Evolutionary conservation across 2,888 invertebrate species (phyloP).

Genomic region (Sinodicranocentrus sp.): DNA sequence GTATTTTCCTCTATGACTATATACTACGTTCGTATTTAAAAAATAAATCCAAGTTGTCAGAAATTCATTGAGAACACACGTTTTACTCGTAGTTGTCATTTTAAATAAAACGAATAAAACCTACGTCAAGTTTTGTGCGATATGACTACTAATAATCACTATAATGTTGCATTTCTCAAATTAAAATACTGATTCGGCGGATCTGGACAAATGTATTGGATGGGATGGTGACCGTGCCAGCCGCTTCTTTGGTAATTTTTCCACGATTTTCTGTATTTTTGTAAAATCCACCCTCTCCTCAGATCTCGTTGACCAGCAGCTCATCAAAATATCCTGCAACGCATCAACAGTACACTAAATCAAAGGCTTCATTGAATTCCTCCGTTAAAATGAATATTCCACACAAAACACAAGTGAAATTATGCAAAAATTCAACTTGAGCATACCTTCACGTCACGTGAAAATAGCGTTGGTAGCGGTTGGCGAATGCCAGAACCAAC

Average conservation of each 20-base stretch:
- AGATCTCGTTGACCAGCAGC: constrained; percentile 95
- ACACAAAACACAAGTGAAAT: too few relatives aligned
- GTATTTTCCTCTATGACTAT: constrained; percentile 3
- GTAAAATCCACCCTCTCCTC: constrained; percentile 94
- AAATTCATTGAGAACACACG: constrained; percentile 54
- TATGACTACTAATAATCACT: constrained; percentile 68
- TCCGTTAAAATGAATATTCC: too few relatives aligned
- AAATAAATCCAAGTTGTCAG: constrained; percentile 19
- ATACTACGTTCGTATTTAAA: constrained; percentile 8
- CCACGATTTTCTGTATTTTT: constrained; percentile 87
- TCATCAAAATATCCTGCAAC: constrained; percentile 93
- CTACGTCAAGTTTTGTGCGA: constrained; percentile 59
- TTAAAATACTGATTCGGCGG: constrained; percentile 96
- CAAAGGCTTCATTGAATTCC: too few relatives aligned
- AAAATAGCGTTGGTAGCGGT: constrained; percentile 94
- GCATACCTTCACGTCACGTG: constrained; percentile 97
- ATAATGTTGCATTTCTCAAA: constrained; percentile 59
- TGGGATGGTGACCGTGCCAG: constrained; percentile 98
- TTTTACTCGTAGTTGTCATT: not conserved
- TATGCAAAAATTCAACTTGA: too few relatives aligned
- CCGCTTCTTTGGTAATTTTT: constrained; percentile 96
- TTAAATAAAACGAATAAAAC: constrained; percentile 21
- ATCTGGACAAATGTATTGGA: constrained; percentile 96
- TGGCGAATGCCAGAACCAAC: constrained; percentile 98
- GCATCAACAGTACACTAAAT: constrained; percentile 30